Percentiles rank a stretch among this genome's conserved stretches.
These are phyloP conservation scores for Avahi laniger DNA, from an alignment of 2,797 vertebrate species.

Conservation along the genomic window DNA sequence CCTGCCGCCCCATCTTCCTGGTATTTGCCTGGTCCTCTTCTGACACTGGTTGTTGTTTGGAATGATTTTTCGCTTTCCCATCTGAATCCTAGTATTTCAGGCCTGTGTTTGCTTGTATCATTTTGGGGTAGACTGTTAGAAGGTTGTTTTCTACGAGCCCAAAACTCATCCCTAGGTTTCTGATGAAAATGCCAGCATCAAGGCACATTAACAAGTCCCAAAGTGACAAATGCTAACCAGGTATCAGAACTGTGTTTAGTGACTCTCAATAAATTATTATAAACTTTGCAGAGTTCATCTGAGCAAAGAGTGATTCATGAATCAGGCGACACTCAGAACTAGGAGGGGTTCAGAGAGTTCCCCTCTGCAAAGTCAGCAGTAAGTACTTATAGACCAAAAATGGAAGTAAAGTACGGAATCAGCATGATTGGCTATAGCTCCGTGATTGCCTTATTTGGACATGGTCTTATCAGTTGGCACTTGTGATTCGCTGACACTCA, in stretches of 20 bases:
- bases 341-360: not conserved
- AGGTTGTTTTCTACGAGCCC: not conserved
- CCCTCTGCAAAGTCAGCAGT: not conserved
- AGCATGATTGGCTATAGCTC: not conserved
- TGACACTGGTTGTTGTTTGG: not conserved
- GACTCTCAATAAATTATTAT: not conserved
- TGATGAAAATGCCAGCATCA: not conserved
- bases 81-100: not conserved
- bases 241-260: not conserved
- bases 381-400: not conserved
- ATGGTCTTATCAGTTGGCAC: not conserved
- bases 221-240: not conserved
- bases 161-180: not conserved
- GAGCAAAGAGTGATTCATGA: not conserved
- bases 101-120: not conserved
- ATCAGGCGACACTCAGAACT: not conserved
- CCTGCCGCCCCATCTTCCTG: not conserved
- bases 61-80: not conserved
- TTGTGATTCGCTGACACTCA: not conserved
- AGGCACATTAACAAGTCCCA: not conserved
- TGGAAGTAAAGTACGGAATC: not conserved
- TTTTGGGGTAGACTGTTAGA: not conserved
- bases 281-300: not conserved
- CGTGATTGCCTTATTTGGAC: not conserved
- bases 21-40: not conserved